Evolutionary conservation across 2,888 invertebrate species (phyloP).

Genomic region (Anodontia alba): DNA sequence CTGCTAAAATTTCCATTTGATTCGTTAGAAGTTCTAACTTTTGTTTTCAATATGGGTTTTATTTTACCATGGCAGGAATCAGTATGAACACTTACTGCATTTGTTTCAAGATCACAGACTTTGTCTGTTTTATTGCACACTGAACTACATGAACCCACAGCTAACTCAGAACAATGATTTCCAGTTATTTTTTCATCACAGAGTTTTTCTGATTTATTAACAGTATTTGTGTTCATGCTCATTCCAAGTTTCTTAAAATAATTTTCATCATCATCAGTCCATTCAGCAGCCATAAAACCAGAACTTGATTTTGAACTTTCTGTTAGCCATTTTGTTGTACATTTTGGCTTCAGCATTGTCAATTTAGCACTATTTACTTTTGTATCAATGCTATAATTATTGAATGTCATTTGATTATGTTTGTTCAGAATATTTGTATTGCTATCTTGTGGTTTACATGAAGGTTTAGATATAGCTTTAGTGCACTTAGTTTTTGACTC

Average conservation of each 20-base stretch:
- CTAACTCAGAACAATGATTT: neutral
- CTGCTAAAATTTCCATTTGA: neutral
- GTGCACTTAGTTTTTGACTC: neutral
- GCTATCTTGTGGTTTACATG: neutral
- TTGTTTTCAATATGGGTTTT: neutral
- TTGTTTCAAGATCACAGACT: neutral
- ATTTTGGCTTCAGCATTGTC: neutral
- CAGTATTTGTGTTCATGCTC: neutral
- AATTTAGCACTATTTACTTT: neutral
- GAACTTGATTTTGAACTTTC: neutral
- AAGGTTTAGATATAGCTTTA: neutral
- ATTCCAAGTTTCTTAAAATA: conserved; percentile 25
- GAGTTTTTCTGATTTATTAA: neutral
- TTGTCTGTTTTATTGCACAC: neutral
- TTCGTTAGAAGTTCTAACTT: neutral
- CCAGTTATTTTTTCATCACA: neutral
- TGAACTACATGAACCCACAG: too few relatives aligned
- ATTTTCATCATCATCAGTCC: conserved; percentile 30
- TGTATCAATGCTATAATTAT: neutral
- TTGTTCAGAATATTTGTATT: too few relatives aligned
- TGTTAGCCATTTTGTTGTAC: neutral
- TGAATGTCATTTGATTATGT: neutral
- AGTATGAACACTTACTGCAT: neutral
- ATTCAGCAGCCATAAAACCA: conserved; percentile 18
- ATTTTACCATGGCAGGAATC: neutral